A percentile compares a stretch with the other conserved stretches of the same genome.
Conservation (phyloP, 2,113 vertebrate genomes). For the Semnopithecus entellus region DNA sequence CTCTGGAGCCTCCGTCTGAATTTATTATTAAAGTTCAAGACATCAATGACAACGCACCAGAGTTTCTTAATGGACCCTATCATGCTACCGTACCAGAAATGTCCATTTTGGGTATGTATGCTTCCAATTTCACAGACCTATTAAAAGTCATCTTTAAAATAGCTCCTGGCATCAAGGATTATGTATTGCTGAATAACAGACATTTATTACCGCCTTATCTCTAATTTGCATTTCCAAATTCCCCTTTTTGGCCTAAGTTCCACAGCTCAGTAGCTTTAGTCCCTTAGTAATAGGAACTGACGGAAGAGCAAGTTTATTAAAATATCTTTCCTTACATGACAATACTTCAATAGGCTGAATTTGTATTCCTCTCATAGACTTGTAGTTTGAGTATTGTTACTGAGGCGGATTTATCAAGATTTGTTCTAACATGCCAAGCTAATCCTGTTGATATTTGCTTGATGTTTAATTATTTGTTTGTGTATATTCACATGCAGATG, state of each 20-base stretch:
- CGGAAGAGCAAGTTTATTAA: constrained; percentile 78
- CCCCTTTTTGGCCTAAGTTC: constrained; percentile 71
- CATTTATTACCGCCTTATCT: constrained; percentile 80
- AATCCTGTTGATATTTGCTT: constrained; percentile 84
- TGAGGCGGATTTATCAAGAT: constrained; percentile 85
- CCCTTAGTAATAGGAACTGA: constrained; percentile 75
- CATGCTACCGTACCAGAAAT: constrained; percentile 95
- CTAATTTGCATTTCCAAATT: constrained; percentile 83
- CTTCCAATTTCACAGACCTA: background rate
- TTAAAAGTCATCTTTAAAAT: constrained; percentile 35
- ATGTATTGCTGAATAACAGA: constrained; percentile 63
- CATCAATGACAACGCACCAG: constrained; percentile 99
- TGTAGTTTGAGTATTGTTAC: constrained; percentile 77
- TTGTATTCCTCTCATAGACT: constrained; percentile 78
- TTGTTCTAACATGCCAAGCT: constrained; percentile 79
- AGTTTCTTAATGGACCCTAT: constrained; percentile 95
- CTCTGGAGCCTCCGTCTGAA: constrained; percentile 96
- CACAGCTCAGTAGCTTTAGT: constrained; percentile 69
- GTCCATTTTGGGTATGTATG: constrained; percentile 94
- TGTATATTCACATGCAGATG: constrained; percentile 76
- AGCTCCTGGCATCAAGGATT: constrained; percentile 11
- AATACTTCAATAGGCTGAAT: constrained; percentile 79
- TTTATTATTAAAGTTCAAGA: constrained; percentile 99
- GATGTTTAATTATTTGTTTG: constrained; percentile 84
- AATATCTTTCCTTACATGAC: constrained; percentile 74